Conservation (phyloP, 2,797 vertebrate genomes). For the Melanotaenia boesemani region DNA sequence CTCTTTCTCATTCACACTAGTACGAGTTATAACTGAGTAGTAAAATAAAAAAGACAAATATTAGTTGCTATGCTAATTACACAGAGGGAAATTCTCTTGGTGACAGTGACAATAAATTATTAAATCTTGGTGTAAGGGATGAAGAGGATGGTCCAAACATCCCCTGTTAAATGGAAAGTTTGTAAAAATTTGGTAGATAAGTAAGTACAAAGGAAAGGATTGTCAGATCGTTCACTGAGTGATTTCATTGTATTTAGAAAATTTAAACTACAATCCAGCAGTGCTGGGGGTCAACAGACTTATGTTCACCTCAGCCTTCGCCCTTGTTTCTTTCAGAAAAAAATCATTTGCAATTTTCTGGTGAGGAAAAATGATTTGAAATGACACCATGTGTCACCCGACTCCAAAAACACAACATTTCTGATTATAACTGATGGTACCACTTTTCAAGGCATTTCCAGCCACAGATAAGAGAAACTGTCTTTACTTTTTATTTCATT, state of each 20-base stretch:
- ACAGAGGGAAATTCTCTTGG: too few species aligned
- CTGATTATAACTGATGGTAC: constrained; percentile 55
- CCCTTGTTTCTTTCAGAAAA: constrained; percentile 24
- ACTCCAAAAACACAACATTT: constrained; percentile 24
- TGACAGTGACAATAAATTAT: too few species aligned
- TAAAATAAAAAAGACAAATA: too few species aligned
- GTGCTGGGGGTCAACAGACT: constrained; percentile 30
- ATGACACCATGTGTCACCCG: constrained; percentile 49
- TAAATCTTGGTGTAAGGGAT: too few species aligned
- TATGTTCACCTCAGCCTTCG: background rate
- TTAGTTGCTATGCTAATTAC: too few species aligned
- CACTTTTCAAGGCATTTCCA: constrained; percentile 40
- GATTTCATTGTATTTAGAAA: too few species aligned
- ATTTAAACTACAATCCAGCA: background rate
- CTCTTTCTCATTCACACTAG: background rate
- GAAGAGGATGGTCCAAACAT: too few species aligned
- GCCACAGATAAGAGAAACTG: constrained; percentile 33
- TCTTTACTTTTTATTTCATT: constrained; percentile 24
- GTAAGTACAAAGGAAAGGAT: too few species aligned
- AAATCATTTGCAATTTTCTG: constrained; percentile 31
- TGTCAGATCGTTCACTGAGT: too few species aligned
- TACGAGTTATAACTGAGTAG: background rate
- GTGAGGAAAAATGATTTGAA: constrained; percentile 37
- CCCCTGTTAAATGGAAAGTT: too few species aligned
- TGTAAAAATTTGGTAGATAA: too few species aligned